Percentiles rank a stretch among this genome's conserved stretches.
phyloP scores from a whole-genome alignment of 2,113 vertebrate genomes.

The Numida meleagris region DNA sequence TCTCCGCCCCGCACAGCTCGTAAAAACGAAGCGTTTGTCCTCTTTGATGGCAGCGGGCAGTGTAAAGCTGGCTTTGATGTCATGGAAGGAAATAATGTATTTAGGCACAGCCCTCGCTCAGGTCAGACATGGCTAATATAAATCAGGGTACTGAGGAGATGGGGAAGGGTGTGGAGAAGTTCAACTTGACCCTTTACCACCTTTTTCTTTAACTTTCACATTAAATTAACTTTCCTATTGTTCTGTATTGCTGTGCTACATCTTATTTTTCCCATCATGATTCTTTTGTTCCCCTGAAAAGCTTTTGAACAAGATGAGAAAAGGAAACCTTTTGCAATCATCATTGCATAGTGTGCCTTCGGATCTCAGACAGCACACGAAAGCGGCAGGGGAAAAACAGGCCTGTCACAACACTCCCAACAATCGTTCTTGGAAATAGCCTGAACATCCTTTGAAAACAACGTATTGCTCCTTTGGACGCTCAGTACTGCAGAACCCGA shows the following conservation, averaged over 20 bases:
- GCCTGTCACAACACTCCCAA: neutral
- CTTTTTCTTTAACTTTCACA: neutral
- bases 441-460: neutral
- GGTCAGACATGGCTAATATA: neutral
- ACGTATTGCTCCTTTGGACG: fast-evolving
- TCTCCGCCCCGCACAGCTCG: neutral
- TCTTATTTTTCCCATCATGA: neutral
- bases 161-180: constrained; percentile 54
- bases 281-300: constrained; percentile 8
- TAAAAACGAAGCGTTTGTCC: fast-evolving
- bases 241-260: neutral
- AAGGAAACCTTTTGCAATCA: neutral
- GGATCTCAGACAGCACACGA: neutral
- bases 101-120: neutral
- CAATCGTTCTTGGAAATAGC: neutral
- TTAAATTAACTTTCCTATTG: neutral
- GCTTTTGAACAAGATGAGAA: constrained; percentile 41
- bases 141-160: neutral
- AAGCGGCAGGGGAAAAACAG: neutral
- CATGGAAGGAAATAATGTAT: constrained; percentile 7
- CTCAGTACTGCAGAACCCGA: neutral
- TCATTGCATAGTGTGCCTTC: neutral
- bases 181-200: neutral
- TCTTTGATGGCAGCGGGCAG: neutral
- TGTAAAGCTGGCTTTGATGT: constrained; percentile 54